A percentile compares a stretch with the other conserved stretches of the same genome.
These are phyloP conservation scores for Cantharis lateralis DNA, from an alignment of 2,888 invertebrate species.

Conservation along the genomic window DNA sequence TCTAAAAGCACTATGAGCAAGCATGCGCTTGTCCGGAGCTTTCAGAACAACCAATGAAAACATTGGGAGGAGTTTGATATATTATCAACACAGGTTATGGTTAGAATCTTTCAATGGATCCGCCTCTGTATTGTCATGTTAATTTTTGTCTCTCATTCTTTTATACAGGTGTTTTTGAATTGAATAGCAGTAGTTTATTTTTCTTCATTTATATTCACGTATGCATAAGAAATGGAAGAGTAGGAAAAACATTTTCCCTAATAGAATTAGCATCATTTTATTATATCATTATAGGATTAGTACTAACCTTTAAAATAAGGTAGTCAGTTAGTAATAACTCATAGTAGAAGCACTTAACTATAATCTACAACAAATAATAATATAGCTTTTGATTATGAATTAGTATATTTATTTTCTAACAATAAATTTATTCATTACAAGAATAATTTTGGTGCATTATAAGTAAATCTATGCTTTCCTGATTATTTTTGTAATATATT, in stretches of 20 bases:
- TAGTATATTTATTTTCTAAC: not conserved
- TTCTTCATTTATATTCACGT: constrained; percentile 2
- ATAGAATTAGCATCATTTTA: not conserved
- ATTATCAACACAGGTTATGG: constrained; percentile 54
- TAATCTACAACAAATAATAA: no score
- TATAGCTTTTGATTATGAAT: not conserved
- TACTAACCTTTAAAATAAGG: not conserved
- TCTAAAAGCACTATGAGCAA: constrained; percentile 25
- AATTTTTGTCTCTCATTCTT: constrained; percentile 56
- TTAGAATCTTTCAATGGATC: constrained; percentile 49
- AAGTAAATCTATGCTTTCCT: not conserved
- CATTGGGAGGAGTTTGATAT: constrained; percentile 46
- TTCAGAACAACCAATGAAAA: constrained; percentile 47
- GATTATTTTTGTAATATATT: not conserved
- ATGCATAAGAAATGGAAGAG: constrained; percentile 1
- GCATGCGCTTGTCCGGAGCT: constrained; percentile 46
- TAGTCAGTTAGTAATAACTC: constrained; percentile 6
- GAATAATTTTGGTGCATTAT: not conserved
- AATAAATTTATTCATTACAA: not conserved
- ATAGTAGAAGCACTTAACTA: not conserved
- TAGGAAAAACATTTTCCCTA: not conserved
- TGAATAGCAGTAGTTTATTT: constrained; percentile 39
- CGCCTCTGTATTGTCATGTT: constrained; percentile 56
- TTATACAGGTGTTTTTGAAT: constrained; percentile 57
- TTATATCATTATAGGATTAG: not conserved